These are phyloP conservation scores for Origma solitaria DNA, from an alignment of 2,113 vertebrate species.

Conservation along the genomic window DNA sequence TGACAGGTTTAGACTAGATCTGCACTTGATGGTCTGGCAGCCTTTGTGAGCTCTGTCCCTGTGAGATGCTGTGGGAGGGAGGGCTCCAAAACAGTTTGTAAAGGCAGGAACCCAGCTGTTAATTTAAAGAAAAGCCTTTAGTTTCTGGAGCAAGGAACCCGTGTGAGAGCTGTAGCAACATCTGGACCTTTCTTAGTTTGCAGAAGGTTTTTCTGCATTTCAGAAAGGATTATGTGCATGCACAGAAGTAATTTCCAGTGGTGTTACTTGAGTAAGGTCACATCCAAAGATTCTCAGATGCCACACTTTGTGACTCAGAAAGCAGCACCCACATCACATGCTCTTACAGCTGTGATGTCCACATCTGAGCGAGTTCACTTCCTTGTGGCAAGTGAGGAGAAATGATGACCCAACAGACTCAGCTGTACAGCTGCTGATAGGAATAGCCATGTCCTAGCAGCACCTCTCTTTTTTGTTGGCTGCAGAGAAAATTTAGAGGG, in stretches of 20 bases:
- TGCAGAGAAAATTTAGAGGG: not conserved
- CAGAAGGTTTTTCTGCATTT: not conserved
- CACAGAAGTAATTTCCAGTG: not conserved
- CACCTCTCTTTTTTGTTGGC: not conserved
- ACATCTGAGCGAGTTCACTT: not conserved
- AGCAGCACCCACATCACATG: not conserved
- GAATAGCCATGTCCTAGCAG: not conserved
- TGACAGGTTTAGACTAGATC: constrained; percentile 1
- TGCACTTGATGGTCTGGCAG: not conserved
- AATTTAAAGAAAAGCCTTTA: not conserved
- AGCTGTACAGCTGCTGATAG: not conserved
- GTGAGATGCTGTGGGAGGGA: not conserved
- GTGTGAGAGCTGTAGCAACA: not conserved
- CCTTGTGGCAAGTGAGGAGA: not conserved
- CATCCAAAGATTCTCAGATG: not conserved
- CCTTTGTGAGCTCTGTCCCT: not conserved
- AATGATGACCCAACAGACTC: rapidly evolving
- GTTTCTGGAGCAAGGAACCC: not conserved
- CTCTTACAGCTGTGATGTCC: not conserved
- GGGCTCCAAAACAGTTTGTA: not conserved
- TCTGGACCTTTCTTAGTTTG: not conserved
- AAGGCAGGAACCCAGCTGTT: not conserved
- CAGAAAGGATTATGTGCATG: not conserved
- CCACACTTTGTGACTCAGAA: not conserved
- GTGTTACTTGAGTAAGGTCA: not conserved